Percentiles rank a stretch among this genome's conserved stretches.
Conservation (phyloP, 2,113 vertebrate species). For the Lontra canadensis region DNA sequence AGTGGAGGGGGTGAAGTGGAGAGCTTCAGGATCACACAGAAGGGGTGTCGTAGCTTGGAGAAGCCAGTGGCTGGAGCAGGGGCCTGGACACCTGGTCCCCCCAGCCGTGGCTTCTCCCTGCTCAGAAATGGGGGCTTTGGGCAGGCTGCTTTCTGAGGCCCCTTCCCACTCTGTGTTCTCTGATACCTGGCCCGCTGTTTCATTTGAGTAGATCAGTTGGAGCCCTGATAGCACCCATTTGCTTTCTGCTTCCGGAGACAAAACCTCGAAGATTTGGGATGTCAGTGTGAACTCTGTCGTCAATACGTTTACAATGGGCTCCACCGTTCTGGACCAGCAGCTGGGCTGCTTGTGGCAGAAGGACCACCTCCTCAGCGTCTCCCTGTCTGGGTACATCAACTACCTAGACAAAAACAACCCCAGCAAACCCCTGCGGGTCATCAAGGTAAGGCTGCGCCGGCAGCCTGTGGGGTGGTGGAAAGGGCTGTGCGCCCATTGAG, state of each 20-base stretch:
- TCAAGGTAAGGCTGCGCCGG: constrained; percentile 88
- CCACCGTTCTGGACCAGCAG: constrained; percentile 94
- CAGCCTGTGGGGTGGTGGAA: accelerated
- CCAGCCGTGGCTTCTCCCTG: accelerated
- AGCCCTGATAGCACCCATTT: constrained; percentile 93
- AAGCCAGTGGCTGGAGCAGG: not conserved
- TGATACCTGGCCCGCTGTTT: not conserved
- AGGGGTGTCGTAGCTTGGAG: not conserved
- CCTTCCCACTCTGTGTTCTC: not conserved
- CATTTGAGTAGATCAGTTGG: constrained; percentile 88
- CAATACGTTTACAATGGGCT: constrained; percentile 94
- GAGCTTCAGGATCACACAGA: accelerated
- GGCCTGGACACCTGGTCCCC: accelerated
- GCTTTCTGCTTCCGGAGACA: constrained; percentile 97
- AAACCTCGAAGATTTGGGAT: constrained; percentile 98
- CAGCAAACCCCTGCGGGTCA: constrained; percentile 89
- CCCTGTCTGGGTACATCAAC: constrained; percentile 97
- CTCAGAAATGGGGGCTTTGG: accelerated
- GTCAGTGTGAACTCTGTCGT: constrained; percentile 87
- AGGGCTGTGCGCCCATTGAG: accelerated
- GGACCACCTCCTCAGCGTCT: constrained; percentile 92
- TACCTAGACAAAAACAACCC: constrained; percentile 98
- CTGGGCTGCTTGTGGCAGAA: constrained; percentile 98
- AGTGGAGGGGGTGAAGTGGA: accelerated
- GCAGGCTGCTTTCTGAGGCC: too few species aligned